Evolutionary conservation across 2,797 vertebrate genomes (phyloP).

Genomic region (Chrysocyon brachyurus): DNA sequence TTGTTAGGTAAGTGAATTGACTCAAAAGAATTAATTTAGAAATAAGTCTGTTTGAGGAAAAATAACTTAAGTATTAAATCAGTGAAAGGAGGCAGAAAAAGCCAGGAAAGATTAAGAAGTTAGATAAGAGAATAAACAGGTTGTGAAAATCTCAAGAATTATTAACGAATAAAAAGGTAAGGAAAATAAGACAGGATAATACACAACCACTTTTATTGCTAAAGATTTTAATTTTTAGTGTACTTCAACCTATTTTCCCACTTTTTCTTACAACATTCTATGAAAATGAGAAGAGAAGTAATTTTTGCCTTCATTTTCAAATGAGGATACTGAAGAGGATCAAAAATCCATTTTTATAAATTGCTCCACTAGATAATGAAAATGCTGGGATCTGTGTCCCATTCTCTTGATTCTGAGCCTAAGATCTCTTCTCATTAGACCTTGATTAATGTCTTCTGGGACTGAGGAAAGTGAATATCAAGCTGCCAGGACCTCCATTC

Average conservation of each 20-base stretch:
- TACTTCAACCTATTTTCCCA: neutral
- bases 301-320: constrained; percentile 12
- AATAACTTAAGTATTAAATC: neutral
- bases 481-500: constrained; percentile 34
- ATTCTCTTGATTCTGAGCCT: constrained; percentile 18
- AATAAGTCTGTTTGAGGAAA: neutral
- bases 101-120: neutral
- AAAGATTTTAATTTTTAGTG: constrained; percentile 27
- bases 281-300: neutral
- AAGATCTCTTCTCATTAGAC: constrained; percentile 65
- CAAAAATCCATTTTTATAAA: constrained; percentile 51
- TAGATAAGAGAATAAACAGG: neutral
- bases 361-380: neutral
- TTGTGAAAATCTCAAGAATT: constrained; percentile 18
- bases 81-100: neutral
- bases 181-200: neutral
- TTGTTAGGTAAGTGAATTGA: neutral
- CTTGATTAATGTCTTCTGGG: constrained; percentile 57
- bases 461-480: neutral
- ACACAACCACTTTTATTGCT: neutral
- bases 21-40: constrained; percentile 20
- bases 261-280: neutral
- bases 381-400: neutral
- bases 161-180: neutral
- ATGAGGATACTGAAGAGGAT: neutral